Evolutionary conservation across 2,113 vertebrate species (phyloP).

Genomic region (Oophaga pumilio): DNA sequence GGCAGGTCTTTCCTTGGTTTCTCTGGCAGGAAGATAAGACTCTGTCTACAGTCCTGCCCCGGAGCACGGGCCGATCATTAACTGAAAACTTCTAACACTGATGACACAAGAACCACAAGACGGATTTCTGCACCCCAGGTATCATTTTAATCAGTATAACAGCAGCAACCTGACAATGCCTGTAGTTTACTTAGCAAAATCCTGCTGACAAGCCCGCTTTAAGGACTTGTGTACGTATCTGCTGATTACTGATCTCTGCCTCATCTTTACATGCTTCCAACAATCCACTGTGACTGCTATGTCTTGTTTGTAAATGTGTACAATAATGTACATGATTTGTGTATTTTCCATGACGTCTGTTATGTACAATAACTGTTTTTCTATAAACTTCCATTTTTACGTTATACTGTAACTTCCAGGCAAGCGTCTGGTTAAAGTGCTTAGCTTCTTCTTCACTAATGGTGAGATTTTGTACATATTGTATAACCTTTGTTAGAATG

Average conservation of each 20-base stretch:
- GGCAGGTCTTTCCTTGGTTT: no score
- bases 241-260: neutral
- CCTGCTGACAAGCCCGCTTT: no score
- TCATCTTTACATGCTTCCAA: neutral
- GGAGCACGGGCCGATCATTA: no score
- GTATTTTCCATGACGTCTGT: neutral
- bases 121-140: no score
- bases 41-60: no score
- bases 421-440: neutral
- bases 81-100: no score
- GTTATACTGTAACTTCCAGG: neutral
- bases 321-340: neutral
- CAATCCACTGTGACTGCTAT: neutral
- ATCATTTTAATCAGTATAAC: no score
- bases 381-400: neutral
- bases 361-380: neutral
- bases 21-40: no score
- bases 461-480: neutral
- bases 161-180: no score
- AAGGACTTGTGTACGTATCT: no score
- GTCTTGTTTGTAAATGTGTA: slow-evolving; percentile 15
- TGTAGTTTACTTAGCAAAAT: no score
- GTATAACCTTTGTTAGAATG: neutral
- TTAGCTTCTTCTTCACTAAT: neutral
- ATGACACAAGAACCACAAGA: no score